Conservation (phyloP, 1,140 invertebrate species). For the Samia ricini region DNA sequence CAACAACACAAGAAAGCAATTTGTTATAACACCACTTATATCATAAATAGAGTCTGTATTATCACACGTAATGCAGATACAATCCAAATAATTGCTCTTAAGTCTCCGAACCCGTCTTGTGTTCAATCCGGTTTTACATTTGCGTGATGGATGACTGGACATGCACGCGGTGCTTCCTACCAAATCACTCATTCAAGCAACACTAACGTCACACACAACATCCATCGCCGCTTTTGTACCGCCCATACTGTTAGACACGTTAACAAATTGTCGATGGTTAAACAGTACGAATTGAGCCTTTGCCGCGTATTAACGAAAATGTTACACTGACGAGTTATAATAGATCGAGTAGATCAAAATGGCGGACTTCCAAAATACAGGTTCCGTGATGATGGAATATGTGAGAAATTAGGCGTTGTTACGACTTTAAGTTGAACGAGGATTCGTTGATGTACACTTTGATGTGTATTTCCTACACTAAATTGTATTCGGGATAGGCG, state of each 20-base stretch:
- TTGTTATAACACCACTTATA: background rate
- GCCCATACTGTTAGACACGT: background rate
- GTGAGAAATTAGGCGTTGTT: slow-evolving; percentile 49
- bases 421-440: slow-evolving; percentile 22
- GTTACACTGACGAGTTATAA: slow-evolving; percentile 53
- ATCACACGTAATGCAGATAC: slow-evolving; percentile 24
- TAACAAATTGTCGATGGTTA: background rate
- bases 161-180: slow-evolving; percentile 41
- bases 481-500: too few relatives aligned
- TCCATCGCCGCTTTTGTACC: slow-evolving; percentile 33
- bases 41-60: slow-evolving; percentile 4
- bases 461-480: background rate
- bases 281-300: background rate
- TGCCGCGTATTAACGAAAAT: slow-evolving; percentile 19
- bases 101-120: slow-evolving; percentile 40
- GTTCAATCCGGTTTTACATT: slow-evolving; percentile 64
- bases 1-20: background rate
- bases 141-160: slow-evolving; percentile 65
- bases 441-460: background rate
- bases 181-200: slow-evolving; percentile 16
- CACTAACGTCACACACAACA: slow-evolving; percentile 1
- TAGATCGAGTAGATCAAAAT: slow-evolving; percentile 63
- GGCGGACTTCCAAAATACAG: slow-evolving; percentile 65
- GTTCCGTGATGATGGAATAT: slow-evolving; percentile 52
- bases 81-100: slow-evolving; percentile 45